A percentile compares a stretch with the other conserved stretches of the same genome.
These are phyloP conservation scores for Hylyphantes graminicola DNA, from an alignment of 1,140 invertebrate species.

Conservation along the genomic window DNA sequence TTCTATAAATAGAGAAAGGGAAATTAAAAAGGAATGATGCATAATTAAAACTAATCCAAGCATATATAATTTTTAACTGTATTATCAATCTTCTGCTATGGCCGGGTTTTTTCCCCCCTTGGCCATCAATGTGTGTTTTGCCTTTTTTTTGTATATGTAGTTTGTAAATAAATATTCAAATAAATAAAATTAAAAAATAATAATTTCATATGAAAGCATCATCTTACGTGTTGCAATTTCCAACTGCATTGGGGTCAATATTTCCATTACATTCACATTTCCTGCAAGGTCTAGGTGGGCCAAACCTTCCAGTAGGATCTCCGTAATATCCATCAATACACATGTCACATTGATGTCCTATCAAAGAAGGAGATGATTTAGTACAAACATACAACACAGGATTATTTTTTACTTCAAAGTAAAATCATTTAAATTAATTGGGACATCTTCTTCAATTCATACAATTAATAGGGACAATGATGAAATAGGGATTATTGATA, in stretches of 20 bases:
- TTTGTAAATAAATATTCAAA: not conserved
- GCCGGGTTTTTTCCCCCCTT: too few relatives aligned
- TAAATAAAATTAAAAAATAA: conserved; percentile 1
- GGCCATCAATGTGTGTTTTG: too few relatives aligned
- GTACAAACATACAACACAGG: too few relatives aligned
- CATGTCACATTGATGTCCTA: conserved; percentile 73
- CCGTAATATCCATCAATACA: conserved; percentile 89
- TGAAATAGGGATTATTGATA: too few relatives aligned
- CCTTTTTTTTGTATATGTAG: too few relatives aligned
- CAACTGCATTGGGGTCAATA: conserved; percentile 77
- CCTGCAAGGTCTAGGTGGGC: conserved; percentile 76
- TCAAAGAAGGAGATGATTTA: not conserved
- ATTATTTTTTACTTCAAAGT: too few relatives aligned
- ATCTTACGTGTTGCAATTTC: conserved; percentile 81
- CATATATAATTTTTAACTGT: too few relatives aligned
- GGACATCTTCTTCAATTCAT: too few relatives aligned
- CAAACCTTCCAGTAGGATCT: conserved; percentile 78
- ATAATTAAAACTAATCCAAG: not conserved
- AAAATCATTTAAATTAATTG: too few relatives aligned
- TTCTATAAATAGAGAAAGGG: conserved; percentile 26
- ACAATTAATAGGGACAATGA: too few relatives aligned
- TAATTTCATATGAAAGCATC: conserved; percentile 1
- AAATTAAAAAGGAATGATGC: not conserved
- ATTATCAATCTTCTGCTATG: too few relatives aligned
- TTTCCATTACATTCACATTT: conserved; percentile 95